A percentile compares a stretch with the other conserved stretches of the same genome.
Conservation (phyloP, 2,888 invertebrate genomes). For the Ceratothoa steindachneri region DNA sequence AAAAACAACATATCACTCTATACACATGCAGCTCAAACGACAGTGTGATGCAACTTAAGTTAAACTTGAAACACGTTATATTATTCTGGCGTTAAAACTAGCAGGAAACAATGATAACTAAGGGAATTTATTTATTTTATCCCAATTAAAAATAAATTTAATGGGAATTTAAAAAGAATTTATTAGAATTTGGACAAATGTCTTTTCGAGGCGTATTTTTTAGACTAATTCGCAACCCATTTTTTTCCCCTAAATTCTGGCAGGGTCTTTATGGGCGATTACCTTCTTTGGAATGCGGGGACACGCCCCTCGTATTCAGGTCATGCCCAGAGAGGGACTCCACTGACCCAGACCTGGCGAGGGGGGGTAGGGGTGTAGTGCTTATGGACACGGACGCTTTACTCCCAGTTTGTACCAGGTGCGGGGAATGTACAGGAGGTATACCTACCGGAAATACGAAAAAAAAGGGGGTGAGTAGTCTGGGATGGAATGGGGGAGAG, state of each 20-base stretch:
- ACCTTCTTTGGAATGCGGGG: conserved; percentile 50
- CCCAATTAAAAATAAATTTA: too few relatives aligned
- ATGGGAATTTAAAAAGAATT: too few relatives aligned
- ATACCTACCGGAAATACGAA: conserved; percentile 49
- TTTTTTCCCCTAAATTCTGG: not conserved
- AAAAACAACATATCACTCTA: too few relatives aligned
- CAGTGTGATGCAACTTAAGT: too few relatives aligned
- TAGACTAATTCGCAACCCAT: too few relatives aligned
- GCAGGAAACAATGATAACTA: too few relatives aligned
- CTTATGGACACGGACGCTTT: conserved; percentile 35
- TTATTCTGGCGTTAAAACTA: too few relatives aligned
- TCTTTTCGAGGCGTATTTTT: too few relatives aligned
- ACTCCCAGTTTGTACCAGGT: conserved; percentile 52
- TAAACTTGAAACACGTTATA: too few relatives aligned
- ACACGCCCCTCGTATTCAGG: conserved; percentile 50
- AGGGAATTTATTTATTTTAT: too few relatives aligned
- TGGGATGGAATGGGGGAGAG: not conserved
- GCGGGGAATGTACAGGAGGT: conserved; percentile 53
- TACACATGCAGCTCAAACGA: too few relatives aligned
- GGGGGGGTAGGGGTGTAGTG: conserved; percentile 40
- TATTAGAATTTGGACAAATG: not conserved
- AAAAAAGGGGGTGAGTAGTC: not conserved
- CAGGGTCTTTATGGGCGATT: conserved; percentile 14
- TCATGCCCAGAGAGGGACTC: conserved; percentile 52
- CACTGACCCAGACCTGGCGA: conserved; percentile 49